A percentile compares a stretch with the other conserved stretches of the same genome.
Evolutionary conservation across 2,888 invertebrate genomes (phyloP).

Genomic region (Acanthosepion esculentum): DNA sequence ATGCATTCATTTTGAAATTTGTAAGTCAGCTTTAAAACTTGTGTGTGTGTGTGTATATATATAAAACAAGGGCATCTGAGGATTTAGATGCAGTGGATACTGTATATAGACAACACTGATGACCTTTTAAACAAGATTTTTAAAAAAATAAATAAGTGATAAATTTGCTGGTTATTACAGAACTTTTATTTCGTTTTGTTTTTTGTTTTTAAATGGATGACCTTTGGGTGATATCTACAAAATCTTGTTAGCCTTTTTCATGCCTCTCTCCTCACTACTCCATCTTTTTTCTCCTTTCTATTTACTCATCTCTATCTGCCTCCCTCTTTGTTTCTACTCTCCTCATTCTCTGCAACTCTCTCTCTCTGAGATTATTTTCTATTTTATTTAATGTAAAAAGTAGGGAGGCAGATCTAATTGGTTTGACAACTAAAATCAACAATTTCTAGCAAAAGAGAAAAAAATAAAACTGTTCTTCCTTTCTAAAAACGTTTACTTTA

Average conservation of each 20-base stretch:
- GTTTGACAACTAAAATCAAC: too few relatives aligned
- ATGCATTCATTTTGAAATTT: background rate
- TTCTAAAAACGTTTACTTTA: too few relatives aligned
- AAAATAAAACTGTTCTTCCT: too few relatives aligned
- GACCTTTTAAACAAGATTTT: too few relatives aligned
- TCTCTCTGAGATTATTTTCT: background rate
- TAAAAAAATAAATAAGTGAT: background rate
- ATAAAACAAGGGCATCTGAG: background rate
- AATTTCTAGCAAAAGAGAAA: too few relatives aligned
- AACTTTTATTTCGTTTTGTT: constrained; percentile 12
- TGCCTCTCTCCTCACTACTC: background rate
- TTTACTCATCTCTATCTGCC: background rate
- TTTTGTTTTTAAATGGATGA: background rate
- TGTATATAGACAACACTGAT: too few relatives aligned
- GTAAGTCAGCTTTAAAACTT: background rate
- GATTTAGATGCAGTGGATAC: too few relatives aligned
- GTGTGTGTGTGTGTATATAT: background rate
- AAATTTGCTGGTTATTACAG: background rate
- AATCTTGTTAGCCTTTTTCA: background rate
- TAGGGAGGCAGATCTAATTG: too few relatives aligned
- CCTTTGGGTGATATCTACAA: background rate
- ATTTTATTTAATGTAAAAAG: too few relatives aligned
- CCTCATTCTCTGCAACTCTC: background rate
- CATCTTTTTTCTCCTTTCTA: background rate
- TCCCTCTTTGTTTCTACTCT: background rate